Percentiles rank a stretch among this genome's conserved stretches.
Conservation (phyloP, 2,797 vertebrate species). For the Lates japonicus region DNA sequence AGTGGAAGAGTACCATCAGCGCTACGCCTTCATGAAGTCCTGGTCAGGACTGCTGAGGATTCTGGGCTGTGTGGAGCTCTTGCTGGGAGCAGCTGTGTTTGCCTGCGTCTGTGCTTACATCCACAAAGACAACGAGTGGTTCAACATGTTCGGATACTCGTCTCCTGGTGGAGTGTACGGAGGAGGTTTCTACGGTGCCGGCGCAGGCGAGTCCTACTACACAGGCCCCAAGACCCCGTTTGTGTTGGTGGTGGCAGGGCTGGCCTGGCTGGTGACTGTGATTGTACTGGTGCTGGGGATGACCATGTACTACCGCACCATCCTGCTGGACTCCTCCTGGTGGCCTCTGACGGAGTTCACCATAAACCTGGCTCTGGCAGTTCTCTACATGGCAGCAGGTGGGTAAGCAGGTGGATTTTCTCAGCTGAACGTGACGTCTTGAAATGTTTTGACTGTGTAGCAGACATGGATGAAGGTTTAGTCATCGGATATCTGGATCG, state of each 20-base stretch:
- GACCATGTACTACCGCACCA: constrained; percentile 98
- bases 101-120: constrained; percentile 97
- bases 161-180: constrained; percentile 86
- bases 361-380: constrained; percentile 92
- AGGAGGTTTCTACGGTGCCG: constrained; percentile 71
- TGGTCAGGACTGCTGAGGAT: constrained; percentile 96
- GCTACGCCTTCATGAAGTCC: constrained; percentile 97
- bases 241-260: constrained; percentile 90
- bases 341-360: constrained; percentile 97
- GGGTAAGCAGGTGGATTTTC: neutral
- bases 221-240: constrained; percentile 95
- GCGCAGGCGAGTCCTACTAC: constrained; percentile 88
- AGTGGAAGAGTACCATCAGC: constrained; percentile 90
- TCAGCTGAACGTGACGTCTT: no score
- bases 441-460: no score
- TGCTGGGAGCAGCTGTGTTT: constrained; percentile 94
- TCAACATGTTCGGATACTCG: constrained; percentile 93
- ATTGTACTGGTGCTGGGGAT: constrained; percentile 94
- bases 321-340: constrained; percentile 96
- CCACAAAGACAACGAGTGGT: constrained; percentile 98
- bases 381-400: constrained; percentile 92
- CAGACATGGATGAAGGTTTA: no score
- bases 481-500: no score
- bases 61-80: constrained; percentile 91
- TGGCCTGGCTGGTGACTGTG: constrained; percentile 94